phyloP scores from a whole-genome alignment of 2,113 vertebrate species.

The Sclerurus mexicanus region DNA sequence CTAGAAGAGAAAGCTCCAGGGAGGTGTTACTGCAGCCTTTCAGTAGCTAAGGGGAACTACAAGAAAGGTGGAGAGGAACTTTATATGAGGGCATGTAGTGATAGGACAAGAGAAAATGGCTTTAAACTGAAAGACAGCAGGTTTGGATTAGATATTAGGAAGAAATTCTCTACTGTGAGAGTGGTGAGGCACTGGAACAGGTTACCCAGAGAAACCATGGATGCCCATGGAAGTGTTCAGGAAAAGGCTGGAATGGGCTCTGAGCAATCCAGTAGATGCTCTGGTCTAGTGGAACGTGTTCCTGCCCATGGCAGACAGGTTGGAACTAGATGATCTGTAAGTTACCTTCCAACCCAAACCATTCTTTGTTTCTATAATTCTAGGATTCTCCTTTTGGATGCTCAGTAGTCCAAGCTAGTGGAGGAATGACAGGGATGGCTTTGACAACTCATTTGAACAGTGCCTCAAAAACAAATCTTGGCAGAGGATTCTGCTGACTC shows the following conservation, averaged over 20 bases:
- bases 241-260: neutral
- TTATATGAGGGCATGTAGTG: neutral
- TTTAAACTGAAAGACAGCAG: neutral
- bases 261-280: neutral
- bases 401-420: neutral
- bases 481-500: conserved; percentile 10
- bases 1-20: neutral
- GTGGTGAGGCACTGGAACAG: neutral
- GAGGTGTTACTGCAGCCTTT: neutral
- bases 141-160: neutral
- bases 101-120: too few relatives aligned
- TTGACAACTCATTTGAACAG: neutral
- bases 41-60: neutral
- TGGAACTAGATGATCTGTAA: neutral
- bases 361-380: neutral
- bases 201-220: neutral
- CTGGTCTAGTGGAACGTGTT: neutral
- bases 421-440: neutral
- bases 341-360: neutral
- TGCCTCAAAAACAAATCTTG: neutral
- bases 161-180: neutral
- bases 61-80: neutral
- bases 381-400: neutral
- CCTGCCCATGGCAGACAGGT: neutral
- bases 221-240: neutral